Evolutionary conservation across 2,888 invertebrate species (phyloP).

Genomic region (Leistus spinibarbis): DNA sequence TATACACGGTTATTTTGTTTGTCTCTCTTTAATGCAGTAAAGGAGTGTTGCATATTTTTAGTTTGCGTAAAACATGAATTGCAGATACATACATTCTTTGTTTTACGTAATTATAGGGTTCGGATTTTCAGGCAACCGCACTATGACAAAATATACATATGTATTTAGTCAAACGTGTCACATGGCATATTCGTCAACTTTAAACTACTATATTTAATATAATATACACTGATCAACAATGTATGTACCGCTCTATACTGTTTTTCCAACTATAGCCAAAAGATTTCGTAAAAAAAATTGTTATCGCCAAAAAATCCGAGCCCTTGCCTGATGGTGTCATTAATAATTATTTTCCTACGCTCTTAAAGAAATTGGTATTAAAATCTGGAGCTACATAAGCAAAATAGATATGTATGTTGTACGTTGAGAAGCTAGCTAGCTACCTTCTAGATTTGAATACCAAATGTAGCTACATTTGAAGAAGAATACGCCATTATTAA

Average conservation of each 20-base stretch:
- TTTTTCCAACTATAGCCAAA: too few species aligned
- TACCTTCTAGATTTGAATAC: not conserved
- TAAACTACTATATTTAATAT: too few species aligned
- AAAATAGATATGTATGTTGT: too few species aligned
- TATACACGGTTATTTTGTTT: conserved; percentile 27
- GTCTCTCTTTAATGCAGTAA: conserved; percentile 18
- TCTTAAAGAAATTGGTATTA: not conserved
- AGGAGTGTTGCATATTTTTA: conserved; percentile 22
- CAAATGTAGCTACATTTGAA: not conserved
- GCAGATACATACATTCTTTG: not conserved
- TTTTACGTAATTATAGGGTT: not conserved
- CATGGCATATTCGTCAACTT: too few species aligned
- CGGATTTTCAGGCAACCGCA: not conserved
- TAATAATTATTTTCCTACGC: conserved; percentile 9
- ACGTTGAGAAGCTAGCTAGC: too few species aligned
- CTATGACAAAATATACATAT: not conserved
- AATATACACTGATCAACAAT: too few species aligned
- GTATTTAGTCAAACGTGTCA: too few species aligned
- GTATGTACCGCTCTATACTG: too few species aligned
- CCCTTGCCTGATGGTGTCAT: conserved; percentile 5
- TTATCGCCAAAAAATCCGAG: not conserved
- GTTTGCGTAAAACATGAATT: not conserved
- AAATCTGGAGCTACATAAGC: too few species aligned
- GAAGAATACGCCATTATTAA: not conserved
- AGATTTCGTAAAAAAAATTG: too few species aligned